Evolutionary conservation across 2,113 vertebrate species (phyloP).

Genomic region (Sterna hirundo): DNA sequence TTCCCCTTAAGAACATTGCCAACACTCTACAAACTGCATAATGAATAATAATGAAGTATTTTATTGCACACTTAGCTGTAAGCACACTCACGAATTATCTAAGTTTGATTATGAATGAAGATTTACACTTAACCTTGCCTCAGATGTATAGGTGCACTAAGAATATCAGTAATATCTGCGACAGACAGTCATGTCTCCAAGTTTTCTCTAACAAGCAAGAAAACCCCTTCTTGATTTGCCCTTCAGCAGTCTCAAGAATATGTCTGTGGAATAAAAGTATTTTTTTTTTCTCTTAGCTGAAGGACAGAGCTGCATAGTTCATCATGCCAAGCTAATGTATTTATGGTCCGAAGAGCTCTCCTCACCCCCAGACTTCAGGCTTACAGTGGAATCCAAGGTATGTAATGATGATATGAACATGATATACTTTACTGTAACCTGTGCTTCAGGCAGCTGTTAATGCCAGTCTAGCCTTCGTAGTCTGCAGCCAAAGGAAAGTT

Average conservation of each 20-base stretch:
- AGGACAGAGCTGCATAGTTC: neutral
- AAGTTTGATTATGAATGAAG: neutral
- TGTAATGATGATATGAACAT: slow-evolving; percentile 23
- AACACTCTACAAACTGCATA: neutral
- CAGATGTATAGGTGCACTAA: neutral
- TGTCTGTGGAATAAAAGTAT: neutral
- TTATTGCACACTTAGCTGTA: neutral
- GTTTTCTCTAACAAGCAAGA: neutral
- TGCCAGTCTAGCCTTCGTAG: slow-evolving; percentile 20
- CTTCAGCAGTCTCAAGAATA: neutral
- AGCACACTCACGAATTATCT: neutral
- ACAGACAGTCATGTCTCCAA: neutral
- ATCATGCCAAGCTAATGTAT: neutral
- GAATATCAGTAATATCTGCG: neutral
- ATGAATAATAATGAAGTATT: neutral
- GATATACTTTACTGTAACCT: slow-evolving; percentile 47
- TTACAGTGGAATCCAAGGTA: slow-evolving; percentile 42
- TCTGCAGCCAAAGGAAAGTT: slow-evolving; percentile 4
- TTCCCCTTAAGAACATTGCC: neutral
- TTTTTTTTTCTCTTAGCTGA: neutral
- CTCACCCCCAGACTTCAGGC: slow-evolving; percentile 28
- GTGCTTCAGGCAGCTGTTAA: slow-evolving; percentile 48
- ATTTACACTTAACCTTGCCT: neutral
- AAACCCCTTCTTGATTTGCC: neutral
- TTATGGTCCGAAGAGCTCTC: neutral